phyloP scores from a whole-genome alignment of 92 coral and sea anemone species.

The Muricea muricata region DNA sequence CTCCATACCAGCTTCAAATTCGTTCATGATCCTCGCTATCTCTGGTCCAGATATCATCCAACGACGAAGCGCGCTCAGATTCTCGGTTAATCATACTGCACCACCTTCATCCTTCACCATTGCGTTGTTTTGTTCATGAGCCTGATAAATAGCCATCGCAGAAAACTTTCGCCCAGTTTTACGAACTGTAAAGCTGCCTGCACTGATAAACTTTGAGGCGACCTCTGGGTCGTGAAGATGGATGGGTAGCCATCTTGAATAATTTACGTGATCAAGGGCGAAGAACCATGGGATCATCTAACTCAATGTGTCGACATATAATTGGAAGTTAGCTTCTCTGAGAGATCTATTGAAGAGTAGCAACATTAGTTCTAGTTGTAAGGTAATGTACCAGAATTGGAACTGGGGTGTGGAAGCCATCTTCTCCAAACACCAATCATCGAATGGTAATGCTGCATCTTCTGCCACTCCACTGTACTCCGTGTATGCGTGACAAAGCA shows the following conservation, averaged over 20 bases:
- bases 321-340: neutral
- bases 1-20: conserved; percentile 51
- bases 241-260: neutral
- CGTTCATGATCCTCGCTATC: conserved; percentile 55
- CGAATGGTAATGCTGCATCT: neutral
- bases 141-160: conserved; percentile 66
- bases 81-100: conserved; percentile 66
- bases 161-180: conserved; percentile 60
- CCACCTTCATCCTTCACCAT: conserved; percentile 72
- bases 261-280: neutral
- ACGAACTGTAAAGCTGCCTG: conserved; percentile 66
- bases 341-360: neutral
- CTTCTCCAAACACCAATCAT: conserved; percentile 18
- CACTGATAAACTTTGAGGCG: conserved; percentile 8
- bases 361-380: neutral
- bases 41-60: conserved; percentile 80
- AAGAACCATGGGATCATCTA: neutral
- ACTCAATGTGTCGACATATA: neutral
- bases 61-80: conserved; percentile 58
- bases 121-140: conserved; percentile 69
- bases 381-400: conserved; percentile 16
- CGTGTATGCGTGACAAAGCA: conserved; percentile 34
- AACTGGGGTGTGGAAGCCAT: conserved; percentile 10
- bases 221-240: neutral
- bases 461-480: conserved; percentile 7